phyloP scores from a whole-genome alignment of 64 coral and sea anemone genomes.

The Cladopsammia gracilis region DNA sequence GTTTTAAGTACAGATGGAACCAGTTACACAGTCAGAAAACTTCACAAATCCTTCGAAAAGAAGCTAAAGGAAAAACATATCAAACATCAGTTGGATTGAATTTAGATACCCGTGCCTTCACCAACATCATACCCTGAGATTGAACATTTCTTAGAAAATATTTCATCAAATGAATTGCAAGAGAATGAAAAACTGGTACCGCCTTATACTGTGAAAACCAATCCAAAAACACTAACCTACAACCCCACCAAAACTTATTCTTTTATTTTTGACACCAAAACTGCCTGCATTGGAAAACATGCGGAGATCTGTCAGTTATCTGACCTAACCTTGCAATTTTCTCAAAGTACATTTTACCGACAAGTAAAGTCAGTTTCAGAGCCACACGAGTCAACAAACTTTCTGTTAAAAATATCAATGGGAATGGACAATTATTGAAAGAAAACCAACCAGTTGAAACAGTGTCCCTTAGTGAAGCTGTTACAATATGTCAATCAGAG shows the following conservation, averaged over 20 bases:
- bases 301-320: constrained; percentile 40
- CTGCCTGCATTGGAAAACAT: constrained; percentile 4
- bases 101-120: neutral
- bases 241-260: neutral
- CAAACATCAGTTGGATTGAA: constrained; percentile 19
- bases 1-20: neutral
- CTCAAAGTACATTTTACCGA: constrained; percentile 56
- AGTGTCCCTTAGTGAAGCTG: constrained; percentile 6
- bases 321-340: neutral
- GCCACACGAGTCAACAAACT: constrained; percentile 67
- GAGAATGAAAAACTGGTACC: neutral
- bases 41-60: neutral
- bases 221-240: neutral
- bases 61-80: constrained; percentile 36
- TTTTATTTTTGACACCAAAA: constrained; percentile 5
- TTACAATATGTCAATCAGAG: too few species aligned
- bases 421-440: constrained; percentile 37
- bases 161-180: neutral
- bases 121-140: neutral
- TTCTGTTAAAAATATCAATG: constrained; percentile 41
- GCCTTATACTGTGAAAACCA: neutral
- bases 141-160: neutral
- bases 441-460: too few species aligned
- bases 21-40: neutral
- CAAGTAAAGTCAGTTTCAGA: neutral